A percentile compares a stretch with the other conserved stretches of the same genome.
Conservation (phyloP, 1,140 invertebrate genomes). For the Temnothorax nylanderi region DNA sequence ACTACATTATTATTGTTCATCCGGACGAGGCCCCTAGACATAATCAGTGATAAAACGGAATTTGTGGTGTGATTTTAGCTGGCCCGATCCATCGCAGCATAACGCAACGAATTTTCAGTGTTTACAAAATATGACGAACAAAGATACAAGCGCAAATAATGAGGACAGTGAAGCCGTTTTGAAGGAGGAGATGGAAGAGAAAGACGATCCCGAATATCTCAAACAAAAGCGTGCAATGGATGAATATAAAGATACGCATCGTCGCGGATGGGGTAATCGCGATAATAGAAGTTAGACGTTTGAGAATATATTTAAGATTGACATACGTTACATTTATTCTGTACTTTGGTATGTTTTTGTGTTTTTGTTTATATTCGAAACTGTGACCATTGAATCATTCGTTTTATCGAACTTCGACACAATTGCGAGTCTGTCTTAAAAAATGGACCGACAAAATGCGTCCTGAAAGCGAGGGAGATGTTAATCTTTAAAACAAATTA, state of each 20-base stretch:
- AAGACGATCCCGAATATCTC: conserved; percentile 92
- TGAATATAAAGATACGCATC: conserved; percentile 96
- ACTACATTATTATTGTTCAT: no score
- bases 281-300: conserved; percentile 92
- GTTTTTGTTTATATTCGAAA: not conserved
- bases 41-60: not conserved
- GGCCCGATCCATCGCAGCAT: conserved; percentile 77
- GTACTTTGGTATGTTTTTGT: not conserved
- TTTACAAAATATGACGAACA: conserved; percentile 75
- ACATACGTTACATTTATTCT: no score
- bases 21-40: no score
- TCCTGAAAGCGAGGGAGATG: not conserved
- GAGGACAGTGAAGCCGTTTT: conserved; percentile 79
- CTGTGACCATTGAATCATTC: not conserved
- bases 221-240: conserved; percentile 91
- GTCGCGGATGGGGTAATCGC: conserved; percentile 95
- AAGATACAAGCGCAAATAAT: conserved; percentile 14
- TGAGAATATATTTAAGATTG: not conserved
- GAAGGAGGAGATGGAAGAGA: conserved; percentile 88
- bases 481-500: not conserved
- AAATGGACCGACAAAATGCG: not conserved
- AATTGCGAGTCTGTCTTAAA: not conserved
- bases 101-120: conserved; percentile 71
- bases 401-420: not conserved
- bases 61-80: conserved; percentile 71